Percentiles rank a stretch among this genome's conserved stretches.
phyloP scores from a whole-genome alignment of 2,113 vertebrate genomes.

The Neodon shergylaensis region DNA sequence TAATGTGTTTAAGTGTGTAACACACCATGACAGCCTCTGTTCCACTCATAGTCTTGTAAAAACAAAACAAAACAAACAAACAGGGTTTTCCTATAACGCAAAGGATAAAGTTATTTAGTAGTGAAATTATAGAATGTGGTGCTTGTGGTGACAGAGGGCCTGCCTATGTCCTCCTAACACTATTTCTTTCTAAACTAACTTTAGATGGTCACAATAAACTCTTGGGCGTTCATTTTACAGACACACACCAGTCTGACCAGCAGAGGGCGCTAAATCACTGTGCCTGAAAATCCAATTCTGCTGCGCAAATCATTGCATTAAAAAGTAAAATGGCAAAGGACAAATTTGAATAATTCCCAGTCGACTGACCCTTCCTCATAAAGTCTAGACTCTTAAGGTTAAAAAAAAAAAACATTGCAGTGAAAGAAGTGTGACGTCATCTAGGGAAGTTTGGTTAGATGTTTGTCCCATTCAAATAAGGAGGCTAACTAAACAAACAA shows the following conservation, averaged over 20 bases:
- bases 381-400: not conserved
- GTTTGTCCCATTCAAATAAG: not conserved
- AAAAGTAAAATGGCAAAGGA: not conserved
- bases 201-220: no score
- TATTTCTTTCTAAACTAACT: not conserved
- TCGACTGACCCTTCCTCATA: not conserved
- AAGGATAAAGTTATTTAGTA: not conserved
- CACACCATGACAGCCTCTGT: fast-evolving
- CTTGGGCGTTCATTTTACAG: not conserved
- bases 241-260: not conserved
- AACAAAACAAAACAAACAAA: no score
- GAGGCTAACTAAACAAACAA: not conserved
- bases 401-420: not conserved
- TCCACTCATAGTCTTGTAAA: not conserved
- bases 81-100: not conserved
- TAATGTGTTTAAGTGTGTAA: not conserved
- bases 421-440: not conserved
- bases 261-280: not conserved
- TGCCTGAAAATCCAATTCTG: not conserved
- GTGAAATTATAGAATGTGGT: not conserved
- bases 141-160: not conserved
- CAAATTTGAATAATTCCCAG: not conserved
- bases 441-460: not conserved
- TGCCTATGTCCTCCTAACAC: not conserved
- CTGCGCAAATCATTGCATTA: not conserved